Percentiles rank a stretch among this genome's conserved stretches.
phyloP scores from a whole-genome alignment of 2,797 vertebrate genomes.

The Harpagifer antarcticus region DNA sequence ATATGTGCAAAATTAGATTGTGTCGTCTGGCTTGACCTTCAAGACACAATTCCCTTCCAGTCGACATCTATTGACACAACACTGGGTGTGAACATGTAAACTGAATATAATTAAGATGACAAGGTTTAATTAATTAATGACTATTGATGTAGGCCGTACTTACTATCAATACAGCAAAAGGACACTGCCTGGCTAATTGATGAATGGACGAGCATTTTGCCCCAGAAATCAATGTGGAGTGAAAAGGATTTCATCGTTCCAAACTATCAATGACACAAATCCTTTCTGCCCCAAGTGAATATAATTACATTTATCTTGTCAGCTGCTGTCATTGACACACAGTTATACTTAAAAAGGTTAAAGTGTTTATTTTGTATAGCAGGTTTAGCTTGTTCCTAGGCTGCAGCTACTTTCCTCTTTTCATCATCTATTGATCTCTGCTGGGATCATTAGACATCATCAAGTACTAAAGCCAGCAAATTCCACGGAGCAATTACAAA shows the following conservation, averaged over 20 bases:
- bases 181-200: constrained; percentile 20
- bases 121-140: constrained; percentile 23
- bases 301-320: not conserved
- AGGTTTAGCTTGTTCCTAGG: not conserved
- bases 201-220: constrained; percentile 21
- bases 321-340: not conserved
- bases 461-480: not conserved
- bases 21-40: not conserved
- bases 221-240: constrained; percentile 36
- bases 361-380: not conserved
- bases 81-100: constrained; percentile 9
- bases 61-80: constrained; percentile 20
- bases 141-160: constrained; percentile 39
- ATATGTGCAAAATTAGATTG: constrained; percentile 6
- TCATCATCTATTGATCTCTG: not conserved
- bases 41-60: constrained; percentile 14
- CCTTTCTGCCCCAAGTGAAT: not conserved
- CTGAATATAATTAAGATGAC: not conserved
- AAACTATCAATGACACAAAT: constrained; percentile 16
- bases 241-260: constrained; percentile 20
- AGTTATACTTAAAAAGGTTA: not conserved
- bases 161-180: constrained; percentile 26
- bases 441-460: constrained; percentile 4
- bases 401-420: not conserved
- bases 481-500: not conserved